These are phyloP conservation scores for Ceratina japonica DNA, from an alignment of 1,140 invertebrate species.

Conservation along the genomic window DNA sequence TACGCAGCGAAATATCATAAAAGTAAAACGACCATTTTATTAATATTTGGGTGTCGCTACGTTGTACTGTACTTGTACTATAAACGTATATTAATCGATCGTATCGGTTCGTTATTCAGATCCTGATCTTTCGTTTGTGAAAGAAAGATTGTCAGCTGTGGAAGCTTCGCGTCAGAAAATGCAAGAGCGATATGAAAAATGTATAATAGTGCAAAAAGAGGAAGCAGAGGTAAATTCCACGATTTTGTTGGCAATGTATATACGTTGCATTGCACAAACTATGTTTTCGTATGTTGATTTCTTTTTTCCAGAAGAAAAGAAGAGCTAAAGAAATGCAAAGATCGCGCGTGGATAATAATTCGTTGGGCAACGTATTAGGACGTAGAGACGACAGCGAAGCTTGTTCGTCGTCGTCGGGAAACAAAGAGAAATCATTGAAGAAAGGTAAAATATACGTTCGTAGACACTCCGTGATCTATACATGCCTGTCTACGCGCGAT, in stretches of 20 bases:
- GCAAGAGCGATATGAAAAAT: constrained; percentile 74
- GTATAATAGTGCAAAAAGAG: constrained; percentile 65
- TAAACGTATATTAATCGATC: not conserved
- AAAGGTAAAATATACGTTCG: constrained; percentile 51
- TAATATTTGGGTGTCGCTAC: not conserved
- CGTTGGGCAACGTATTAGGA: constrained; percentile 55
- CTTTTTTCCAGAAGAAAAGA: constrained; percentile 25
- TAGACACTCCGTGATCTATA: no score
- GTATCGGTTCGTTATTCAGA: constrained; percentile 64
- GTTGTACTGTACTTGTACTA: not conserved
- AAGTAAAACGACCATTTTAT: constrained; percentile 62
- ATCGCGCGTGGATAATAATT: constrained; percentile 35
- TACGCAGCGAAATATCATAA: constrained; percentile 77
- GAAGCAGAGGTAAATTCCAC: constrained; percentile 69
- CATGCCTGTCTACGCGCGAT: no score
- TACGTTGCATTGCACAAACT: not conserved
- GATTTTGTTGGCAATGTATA: not conserved
- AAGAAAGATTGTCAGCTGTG: constrained; percentile 66
- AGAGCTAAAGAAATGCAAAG: constrained; percentile 64
- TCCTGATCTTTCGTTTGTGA: constrained; percentile 69
- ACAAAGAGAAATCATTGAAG: constrained; percentile 60
- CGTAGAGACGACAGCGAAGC: no score
- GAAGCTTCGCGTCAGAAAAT: constrained; percentile 72
- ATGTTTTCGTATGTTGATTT: not conserved
- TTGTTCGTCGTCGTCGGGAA: not conserved